These are phyloP conservation scores for Latrodectus hesperus DNA, from an alignment of 2,888 invertebrate species.

Conservation along the genomic window DNA sequence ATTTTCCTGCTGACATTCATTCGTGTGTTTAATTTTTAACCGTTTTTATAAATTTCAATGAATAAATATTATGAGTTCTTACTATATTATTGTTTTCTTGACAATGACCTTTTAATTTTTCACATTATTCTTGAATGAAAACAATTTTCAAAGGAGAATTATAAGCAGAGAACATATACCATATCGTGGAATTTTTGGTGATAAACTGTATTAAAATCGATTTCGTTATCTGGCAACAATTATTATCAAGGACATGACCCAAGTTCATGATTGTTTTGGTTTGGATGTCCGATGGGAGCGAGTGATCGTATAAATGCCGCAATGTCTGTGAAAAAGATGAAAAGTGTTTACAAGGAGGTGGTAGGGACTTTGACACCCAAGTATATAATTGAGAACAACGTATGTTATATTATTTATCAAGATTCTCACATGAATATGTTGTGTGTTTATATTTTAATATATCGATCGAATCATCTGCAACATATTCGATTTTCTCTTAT, in stretches of 20 bases:
- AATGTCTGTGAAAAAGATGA: slow-evolving; percentile 62
- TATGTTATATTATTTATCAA: not conserved
- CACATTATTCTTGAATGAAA: no score
- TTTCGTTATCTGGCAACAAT: slow-evolving; percentile 3
- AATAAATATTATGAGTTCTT: no score
- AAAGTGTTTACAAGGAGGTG: slow-evolving; percentile 61
- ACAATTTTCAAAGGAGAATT: no score
- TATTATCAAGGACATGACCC: slow-evolving; percentile 6
- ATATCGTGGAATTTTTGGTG: no score
- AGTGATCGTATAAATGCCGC: not conserved
- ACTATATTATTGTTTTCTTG: no score
- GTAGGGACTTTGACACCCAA: slow-evolving; percentile 56
- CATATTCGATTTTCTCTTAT: not conserved
- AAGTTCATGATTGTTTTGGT: slow-evolving; percentile 2
- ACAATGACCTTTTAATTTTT: no score
- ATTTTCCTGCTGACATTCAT: no score
- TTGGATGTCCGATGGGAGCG: not conserved
- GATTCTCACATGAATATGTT: no score
- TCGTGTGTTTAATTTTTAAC: no score
- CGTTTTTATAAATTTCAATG: no score
- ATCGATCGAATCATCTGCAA: slow-evolving; percentile 40
- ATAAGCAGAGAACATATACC: no score
- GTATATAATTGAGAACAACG: slow-evolving; percentile 65
- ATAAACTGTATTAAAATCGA: no score
- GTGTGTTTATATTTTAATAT: not conserved